Evolutionary conservation across 2,797 vertebrate species (phyloP).

Genomic region (Enteromius viviparus): DNA sequence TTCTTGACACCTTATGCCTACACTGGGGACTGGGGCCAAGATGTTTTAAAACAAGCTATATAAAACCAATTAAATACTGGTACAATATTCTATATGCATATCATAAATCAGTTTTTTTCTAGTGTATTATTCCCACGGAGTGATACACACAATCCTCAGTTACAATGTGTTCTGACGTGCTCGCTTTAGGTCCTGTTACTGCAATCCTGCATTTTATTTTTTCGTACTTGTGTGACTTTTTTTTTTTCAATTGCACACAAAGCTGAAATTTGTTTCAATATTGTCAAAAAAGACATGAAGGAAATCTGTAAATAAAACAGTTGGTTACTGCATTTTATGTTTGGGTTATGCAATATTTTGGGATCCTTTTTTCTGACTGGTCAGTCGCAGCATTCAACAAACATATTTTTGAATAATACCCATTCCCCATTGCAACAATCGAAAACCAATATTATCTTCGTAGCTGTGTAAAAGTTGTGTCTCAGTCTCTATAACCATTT

Average conservation of each 20-base stretch:
- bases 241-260: neutral
- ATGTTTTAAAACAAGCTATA: neutral
- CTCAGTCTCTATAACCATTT: neutral
- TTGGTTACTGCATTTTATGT: neutral
- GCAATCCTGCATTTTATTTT: neutral
- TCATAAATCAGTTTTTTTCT: neutral
- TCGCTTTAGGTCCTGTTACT: neutral
- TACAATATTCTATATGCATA: neutral
- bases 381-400: neutral
- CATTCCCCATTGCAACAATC: neutral
- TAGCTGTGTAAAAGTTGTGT: neutral
- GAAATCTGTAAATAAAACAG: neutral
- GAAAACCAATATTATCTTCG: too few species aligned
- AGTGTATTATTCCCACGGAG: neutral
- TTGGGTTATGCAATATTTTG: neutral
- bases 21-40: neutral
- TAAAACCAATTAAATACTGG: neutral
- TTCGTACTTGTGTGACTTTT: neutral
- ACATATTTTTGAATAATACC: neutral
- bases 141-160: neutral
- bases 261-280: neutral
- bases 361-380: neutral
- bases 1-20: neutral
- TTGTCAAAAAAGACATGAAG: neutral
- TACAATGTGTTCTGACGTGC: neutral